Conservation (phyloP, 1,140 invertebrate genomes). For the Drosophila navojoa region DNA sequence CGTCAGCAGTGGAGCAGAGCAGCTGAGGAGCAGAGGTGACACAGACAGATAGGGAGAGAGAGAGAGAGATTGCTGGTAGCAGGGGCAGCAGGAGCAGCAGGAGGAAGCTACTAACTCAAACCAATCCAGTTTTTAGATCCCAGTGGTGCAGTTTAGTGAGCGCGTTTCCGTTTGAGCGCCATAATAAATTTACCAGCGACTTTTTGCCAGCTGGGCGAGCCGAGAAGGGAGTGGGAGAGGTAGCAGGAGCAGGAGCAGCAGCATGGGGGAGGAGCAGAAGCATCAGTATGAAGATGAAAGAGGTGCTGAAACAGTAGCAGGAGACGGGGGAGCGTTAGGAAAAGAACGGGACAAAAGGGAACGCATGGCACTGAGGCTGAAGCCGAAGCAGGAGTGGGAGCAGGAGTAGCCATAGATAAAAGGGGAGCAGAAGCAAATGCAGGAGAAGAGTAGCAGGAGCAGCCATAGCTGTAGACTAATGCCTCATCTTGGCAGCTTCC, state of each 20-base stretch:
- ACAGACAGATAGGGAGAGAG: too few relatives aligned
- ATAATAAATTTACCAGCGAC: conserved; percentile 69
- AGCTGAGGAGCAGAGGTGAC: not conserved
- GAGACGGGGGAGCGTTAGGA: too few relatives aligned
- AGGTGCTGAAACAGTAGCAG: not conserved
- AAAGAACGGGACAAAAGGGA: too few relatives aligned
- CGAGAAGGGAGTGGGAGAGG: conserved; percentile 14
- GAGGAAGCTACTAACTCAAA: not conserved
- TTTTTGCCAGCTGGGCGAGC: conserved; percentile 59
- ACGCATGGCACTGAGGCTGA: too few relatives aligned
- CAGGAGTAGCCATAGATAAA: not conserved
- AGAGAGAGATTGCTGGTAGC: too few relatives aligned
- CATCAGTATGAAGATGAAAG: not conserved
- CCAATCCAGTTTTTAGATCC: conserved; percentile 37
- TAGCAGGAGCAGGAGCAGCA: not conserved
- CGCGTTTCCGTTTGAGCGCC: conserved; percentile 69
- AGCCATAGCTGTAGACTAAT: conserved; percentile 28
- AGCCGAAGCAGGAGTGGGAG: not conserved
- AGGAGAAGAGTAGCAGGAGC: conserved; percentile 5
- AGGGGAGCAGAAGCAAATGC: conserved; percentile 1
- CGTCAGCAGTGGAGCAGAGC: conserved; percentile 1
- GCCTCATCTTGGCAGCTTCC: conserved; percentile 47
- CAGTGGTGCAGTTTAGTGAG: conserved; percentile 74
- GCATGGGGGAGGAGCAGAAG: not conserved
- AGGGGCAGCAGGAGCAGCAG: not conserved